Evolutionary conservation across 2,113 vertebrate genomes (phyloP), one percentile per base, ranked within the genome.

Genomic region (Sceloporus tristichus): DNA sequence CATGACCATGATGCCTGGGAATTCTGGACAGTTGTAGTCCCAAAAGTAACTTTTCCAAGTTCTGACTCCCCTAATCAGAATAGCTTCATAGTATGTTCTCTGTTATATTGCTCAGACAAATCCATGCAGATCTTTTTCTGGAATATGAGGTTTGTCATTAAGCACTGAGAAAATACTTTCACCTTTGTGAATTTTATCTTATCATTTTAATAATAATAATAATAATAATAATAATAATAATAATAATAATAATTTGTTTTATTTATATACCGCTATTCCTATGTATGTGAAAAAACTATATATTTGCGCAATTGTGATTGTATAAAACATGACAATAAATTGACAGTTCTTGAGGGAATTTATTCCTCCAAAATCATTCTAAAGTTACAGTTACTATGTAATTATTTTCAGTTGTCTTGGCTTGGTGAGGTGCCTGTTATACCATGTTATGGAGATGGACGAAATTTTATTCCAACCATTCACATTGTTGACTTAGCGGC

Each of bases 401-500:
- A 93, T 8, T 90, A 34, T 93, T 84, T 95, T 76, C 40, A 97
- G 97, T 83, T 96, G 14, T 96, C 97, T 2, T 99, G 99, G 98
- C 89, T 98, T 91, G 98, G 98, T 29, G 95, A 97, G 25, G 91
- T 93, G 27, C 84, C 94, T 4, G 89, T 90, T 29, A 90, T 98
- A 83, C 97, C 98, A 4, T 93, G 98, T 68, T 99, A 98, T 96
- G 98, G 98, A 92, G 95, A 97, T 0, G 98, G 98, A 84, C 92
- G 79, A 5, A 99, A 99, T 92, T 40, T 97, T 16, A 65, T 99
- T 86, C 99, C 99, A 54, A 96, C 95, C 1, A 98, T 99, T 95
- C 98, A 99, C 82, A 84, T 99, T 91, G 92, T 83, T 65, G 98
- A 99, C 88, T 97, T 99, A 84, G 98, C 98, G 71, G 95, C 94